Base-by-base conservation (phyloP, 2,797 vertebrate genomes). In the Nyctalus aviator region DNA sequence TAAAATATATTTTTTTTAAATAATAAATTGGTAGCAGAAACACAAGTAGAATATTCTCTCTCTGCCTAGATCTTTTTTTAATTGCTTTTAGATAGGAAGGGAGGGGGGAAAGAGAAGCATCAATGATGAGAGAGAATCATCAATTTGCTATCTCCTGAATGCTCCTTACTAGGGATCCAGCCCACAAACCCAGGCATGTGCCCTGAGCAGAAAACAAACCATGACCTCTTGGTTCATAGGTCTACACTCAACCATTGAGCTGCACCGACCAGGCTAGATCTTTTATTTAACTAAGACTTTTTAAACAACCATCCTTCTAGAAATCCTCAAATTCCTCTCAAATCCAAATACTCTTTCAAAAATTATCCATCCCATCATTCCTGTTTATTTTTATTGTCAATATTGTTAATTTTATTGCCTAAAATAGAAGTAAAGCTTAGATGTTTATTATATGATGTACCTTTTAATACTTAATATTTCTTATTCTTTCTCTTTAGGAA, bases 401-500 rank as follows among this genome's bases (percentile, higher is more conserved):
- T 81, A 37, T 92, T 72, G 17, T 86, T 94, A 69, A 64, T 88
- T 37, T 79, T 84, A 83, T n/a, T 71, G 23, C n/a, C 41, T 25
- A 25, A 72, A 57, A 69, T 94, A 30, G 55, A 73, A 66, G 8
- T 84, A 75, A 90, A 82, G 14, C 6, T 75, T 81, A 66, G 30
- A 3, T 94, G 13, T 84, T 72, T 44, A 50, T 55, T 82, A 27
- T 41, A 3, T 90, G 46, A 82, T 62, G 90, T 83, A 72, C 41
- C 44, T 75, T 5, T 73, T 55, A 75, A 18, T 75, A 86, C 27
- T 86, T 77, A 75, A 85, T 57, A 15, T 75, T 94, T 44, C 25
- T 57, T 69, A 12, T 46, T 92, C 17, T 93, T 83, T 84, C 37
- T 93, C 97, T 98, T 21, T 98, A 99, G 99, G 99, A 99, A 66